Evolutionary conservation across 2,888 invertebrate species (phyloP), one percentile per base, ranked within the genome.

Genomic region (Nudaria mundana): DNA sequence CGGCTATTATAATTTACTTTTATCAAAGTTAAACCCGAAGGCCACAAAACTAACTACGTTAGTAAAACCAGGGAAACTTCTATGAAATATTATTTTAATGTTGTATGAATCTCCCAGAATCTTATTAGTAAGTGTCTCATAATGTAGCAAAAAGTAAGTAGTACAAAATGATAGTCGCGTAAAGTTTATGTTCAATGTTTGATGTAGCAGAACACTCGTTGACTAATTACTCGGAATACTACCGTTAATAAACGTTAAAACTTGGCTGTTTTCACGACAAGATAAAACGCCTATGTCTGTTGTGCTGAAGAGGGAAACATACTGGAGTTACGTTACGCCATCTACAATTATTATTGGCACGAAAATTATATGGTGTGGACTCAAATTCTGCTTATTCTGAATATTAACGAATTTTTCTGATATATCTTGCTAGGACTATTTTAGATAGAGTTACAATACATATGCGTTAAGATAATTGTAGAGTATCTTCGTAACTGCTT

Each of bases 241-340:
- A 62, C 67, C 48, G 43, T 39, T 30, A 63, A 74, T 71, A 76
- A 71, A 62, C 73, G 73, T 79, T 76, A 76, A 78, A 79, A 78
- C 71, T 75, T 68, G 60, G 47, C 57, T 50, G 66, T 68, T 72
- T 68, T 65, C 65, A 63, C 60, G 67, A 63, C 66, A 66, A 73
- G 79, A 80, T 81, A 79, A 79, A 78, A 74, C 68, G 67, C 62
- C 57, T 59, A 59, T 55, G 49, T 48, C 39, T 56, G 48, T 40
- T 36, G 30, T 40, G 41, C 22, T 36, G 44, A 56, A 37, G 29
- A 15, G 22, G 40, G 6, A 1, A 16, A 25, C 44, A 44, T 6
- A 25, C 1, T 48, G 10, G 50, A 24, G 20, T 33, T 55, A 55
- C 22, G 48, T 25, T 4, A 45, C 10, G 30, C 3, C 28, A 33